A percentile compares a stretch with the other conserved stretches of the same genome.
Evolutionary conservation across 2,797 vertebrate species (phyloP).

Genomic region (Mormyrops boulengeri): DNA sequence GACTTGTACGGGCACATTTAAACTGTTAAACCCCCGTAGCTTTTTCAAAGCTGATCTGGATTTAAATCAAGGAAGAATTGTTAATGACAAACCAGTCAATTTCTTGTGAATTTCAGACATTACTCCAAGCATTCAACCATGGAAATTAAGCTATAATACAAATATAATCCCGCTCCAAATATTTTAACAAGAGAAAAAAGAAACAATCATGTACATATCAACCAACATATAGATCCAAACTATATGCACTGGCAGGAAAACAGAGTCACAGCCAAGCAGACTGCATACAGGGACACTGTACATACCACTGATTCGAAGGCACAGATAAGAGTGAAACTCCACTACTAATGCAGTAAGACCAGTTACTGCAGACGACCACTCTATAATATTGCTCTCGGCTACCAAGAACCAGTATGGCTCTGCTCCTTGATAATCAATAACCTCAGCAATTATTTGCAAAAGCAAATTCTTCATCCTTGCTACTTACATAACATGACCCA

Average conservation of each 20-base stretch:
- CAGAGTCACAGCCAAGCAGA: not conserved
- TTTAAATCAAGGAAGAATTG: not conserved
- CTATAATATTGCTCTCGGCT: not conserved
- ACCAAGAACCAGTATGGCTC: constrained; percentile 13
- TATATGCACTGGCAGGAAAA: not conserved
- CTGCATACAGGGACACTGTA: not conserved
- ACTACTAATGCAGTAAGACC: not conserved
- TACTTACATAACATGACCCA: not conserved
- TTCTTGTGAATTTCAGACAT: not conserved
- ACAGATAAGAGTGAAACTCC: constrained; percentile 3
- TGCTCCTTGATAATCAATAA: constrained; percentile 1
- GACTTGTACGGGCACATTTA: not conserved
- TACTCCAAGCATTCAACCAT: not conserved
- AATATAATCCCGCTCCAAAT: constrained; percentile 14
- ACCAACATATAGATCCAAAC: not conserved
- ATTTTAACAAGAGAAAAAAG: constrained; percentile 12
- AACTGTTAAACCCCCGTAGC: not conserved
- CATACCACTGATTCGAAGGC: not conserved
- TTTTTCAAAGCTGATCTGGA: not conserved
- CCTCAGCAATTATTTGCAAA: not conserved
- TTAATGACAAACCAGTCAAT: not conserved
- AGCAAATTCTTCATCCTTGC: not conserved
- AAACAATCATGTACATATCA: not conserved
- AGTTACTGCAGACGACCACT: not conserved
- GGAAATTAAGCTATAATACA: not conserved